Base-by-base conservation (phyloP, 2,113 vertebrate genomes). In the Monarcha castaneiventris region DNA sequence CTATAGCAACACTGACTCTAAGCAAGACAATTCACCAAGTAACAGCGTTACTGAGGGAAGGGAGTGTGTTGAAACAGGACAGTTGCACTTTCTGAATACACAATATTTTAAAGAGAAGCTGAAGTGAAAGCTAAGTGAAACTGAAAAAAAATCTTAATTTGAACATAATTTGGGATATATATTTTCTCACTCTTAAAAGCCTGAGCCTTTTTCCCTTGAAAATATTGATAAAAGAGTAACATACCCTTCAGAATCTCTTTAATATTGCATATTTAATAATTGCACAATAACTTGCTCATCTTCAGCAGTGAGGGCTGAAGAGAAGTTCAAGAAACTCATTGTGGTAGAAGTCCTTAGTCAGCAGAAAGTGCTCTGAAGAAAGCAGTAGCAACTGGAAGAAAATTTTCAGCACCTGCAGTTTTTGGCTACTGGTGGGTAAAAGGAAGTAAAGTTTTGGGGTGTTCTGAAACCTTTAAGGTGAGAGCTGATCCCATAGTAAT, bases 361-460 rank as follows among this genome's bases (percentile, higher is more conserved):
- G 73, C 58, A 75, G 26, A 88, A 81, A 44, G 37, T 61, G 22
- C 43, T 83, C 33, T 82, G 51, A 90, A 91, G 63, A 85, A 91
- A 87, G 55, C 33, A 87, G 63, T 48, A 71, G 43, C 29, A 90
- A 84, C 17, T 67, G 64, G 72, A 91, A 56, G 39, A 64, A 85
- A 56, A 71, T 75, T 80, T 84, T 72, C 64, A 96, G 46, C 64
- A 94, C 44, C 79, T 93, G 79, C 25, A 86, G 30, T 17, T 96
- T 86, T 88, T 92, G 48, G 75, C 62, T 88, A 12, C n/a, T 72
- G 52, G 49, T 41, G 11, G 32, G 39, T 77, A 84, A 86, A 79
- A 90, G 52, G 44, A 89, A 94, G 39, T 35, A 16, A 85, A 76
- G 17, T 77, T 82, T 23, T 77, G 87, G 43, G 48, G 59, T 49